Percentiles rank a stretch among this genome's conserved stretches.
Evolutionary conservation across 2,113 vertebrate species (phyloP).

Genomic region (Melanostigma gelatinosum): DNA sequence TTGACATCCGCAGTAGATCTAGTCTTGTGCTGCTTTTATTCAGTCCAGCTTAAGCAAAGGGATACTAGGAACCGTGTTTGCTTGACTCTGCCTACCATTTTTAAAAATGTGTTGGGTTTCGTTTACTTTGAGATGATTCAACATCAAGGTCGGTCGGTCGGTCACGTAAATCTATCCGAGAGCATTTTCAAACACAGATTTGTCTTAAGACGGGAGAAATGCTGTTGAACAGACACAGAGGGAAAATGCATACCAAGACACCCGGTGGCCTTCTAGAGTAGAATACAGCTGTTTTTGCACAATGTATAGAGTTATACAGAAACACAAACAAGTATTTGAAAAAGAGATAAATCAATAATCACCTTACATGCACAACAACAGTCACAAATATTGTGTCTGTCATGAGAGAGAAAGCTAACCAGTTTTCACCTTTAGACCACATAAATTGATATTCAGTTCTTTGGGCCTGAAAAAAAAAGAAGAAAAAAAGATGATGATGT

Average conservation of each 20-base stretch:
- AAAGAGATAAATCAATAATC: slow-evolving; percentile 47
- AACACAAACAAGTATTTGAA: slow-evolving; percentile 65
- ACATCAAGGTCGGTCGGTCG: slow-evolving; percentile 11
- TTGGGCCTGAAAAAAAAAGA: slow-evolving; percentile 20
- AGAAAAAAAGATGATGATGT: slow-evolving; percentile 23
- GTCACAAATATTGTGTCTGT: slow-evolving; percentile 38
- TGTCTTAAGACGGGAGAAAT: not conserved
- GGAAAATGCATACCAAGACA: slow-evolving; percentile 60
- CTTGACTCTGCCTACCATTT: slow-evolving; percentile 27
- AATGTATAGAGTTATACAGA: slow-evolving; percentile 67
- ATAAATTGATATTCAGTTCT: slow-evolving; percentile 28
- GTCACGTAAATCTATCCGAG: slow-evolving; percentile 19
- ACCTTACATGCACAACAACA: slow-evolving; percentile 52
- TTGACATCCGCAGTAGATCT: not conserved
- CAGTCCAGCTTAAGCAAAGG: not conserved
- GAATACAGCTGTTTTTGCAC: slow-evolving; percentile 77
- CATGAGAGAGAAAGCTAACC: slow-evolving; percentile 13
- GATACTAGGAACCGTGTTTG: slow-evolving; percentile 11
- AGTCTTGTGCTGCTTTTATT: slow-evolving; percentile 14
- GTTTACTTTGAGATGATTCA: slow-evolving; percentile 38
- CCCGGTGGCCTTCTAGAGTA: slow-evolving; percentile 78
- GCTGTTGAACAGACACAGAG: slow-evolving; percentile 34
- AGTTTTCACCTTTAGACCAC: slow-evolving; percentile 40
- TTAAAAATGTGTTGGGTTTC: not conserved
- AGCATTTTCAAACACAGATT: slow-evolving; percentile 31